Base-by-base conservation (phyloP, 2,113 vertebrate genomes). In the Rissa tridactyla region DNA sequence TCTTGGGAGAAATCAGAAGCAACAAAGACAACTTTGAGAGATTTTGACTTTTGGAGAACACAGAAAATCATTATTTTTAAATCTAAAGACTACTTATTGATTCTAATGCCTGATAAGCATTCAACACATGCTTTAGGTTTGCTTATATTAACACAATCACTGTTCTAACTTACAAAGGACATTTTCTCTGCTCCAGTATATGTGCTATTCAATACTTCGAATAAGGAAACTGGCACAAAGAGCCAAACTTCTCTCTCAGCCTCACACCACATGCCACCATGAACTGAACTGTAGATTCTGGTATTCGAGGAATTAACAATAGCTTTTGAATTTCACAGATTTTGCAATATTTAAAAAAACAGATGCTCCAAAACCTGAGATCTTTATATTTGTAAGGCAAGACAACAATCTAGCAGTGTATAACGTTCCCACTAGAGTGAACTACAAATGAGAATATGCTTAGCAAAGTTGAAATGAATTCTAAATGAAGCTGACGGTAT, bases 1-100 rank as follows among this genome's bases (percentile, higher is more conserved):
- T 97, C 97, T 79, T 87, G 97, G 97, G 97, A 90, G 82, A 97
- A 97, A 96, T 97, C 94, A 97, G 82, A 94, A 92, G 87, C 89
- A 96, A 97, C 96, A 97, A 96, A 96, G 97, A 97, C 96, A 98
- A 98, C 95, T 97, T 96, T 76, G 97, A 98, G 96, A 98, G 96
- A 98, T 97, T 98, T 91, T 97, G 97, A 98, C 97, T 98, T 98
- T 97, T 97, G 89, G 97, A 96, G 96, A 97, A 97, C 97, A 98
- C 97, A 97, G 96, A 97, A 98, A 98, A 97, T 98, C 97, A 98
- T 98, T 98, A 98, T 97, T 97, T 98, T 97, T 97, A 98, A 97
- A 97, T 97, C 90, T 97, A 97, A 98, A 97, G 97, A 93, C 94
- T 97, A 96, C 81, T 96, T 98, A 98, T 98, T 98, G 98, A 98